Evolutionary conservation across 2,797 vertebrate species (phyloP).

Genomic region (Pipistrellus kuhlii): DNA sequence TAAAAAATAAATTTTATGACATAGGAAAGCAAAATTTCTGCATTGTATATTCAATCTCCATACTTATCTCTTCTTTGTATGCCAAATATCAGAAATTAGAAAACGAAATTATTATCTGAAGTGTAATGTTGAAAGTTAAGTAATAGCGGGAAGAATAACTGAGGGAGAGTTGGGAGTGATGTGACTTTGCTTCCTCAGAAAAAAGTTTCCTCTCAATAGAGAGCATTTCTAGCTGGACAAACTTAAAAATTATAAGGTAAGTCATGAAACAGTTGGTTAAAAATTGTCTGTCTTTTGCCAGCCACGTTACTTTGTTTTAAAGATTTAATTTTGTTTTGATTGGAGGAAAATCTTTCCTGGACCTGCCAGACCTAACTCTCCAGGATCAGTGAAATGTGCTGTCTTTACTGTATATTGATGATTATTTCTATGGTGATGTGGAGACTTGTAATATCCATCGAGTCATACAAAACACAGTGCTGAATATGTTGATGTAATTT

Average conservation of each 20-base stretch:
- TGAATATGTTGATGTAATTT: conserved; percentile 22
- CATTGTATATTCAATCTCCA: background rate
- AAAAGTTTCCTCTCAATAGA: background rate
- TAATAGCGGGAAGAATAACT: background rate
- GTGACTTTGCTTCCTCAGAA: background rate
- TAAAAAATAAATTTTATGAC: conserved; percentile 6
- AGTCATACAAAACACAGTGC: background rate
- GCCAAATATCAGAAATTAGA: background rate
- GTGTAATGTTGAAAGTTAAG: background rate
- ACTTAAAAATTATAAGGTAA: conserved; percentile 26
- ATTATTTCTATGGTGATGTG: conserved; percentile 8
- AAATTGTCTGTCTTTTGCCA: background rate
- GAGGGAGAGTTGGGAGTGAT: background rate
- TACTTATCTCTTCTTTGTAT: background rate
- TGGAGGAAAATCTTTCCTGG: background rate
- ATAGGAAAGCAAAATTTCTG: background rate
- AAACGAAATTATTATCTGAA: background rate
- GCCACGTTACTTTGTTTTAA: background rate
- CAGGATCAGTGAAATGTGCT: conserved; percentile 9
- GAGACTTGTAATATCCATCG: background rate
- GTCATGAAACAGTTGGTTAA: background rate
- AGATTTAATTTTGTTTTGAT: conserved; percentile 44
- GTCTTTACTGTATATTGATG: conserved; percentile 11
- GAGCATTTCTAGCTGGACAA: background rate
- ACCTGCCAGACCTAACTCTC: background rate